A percentile compares a stretch with the other conserved stretches of the same genome.
These are phyloP conservation scores for Phainopepla nitens DNA, from an alignment of 2,113 vertebrate species.

Conservation along the genomic window DNA sequence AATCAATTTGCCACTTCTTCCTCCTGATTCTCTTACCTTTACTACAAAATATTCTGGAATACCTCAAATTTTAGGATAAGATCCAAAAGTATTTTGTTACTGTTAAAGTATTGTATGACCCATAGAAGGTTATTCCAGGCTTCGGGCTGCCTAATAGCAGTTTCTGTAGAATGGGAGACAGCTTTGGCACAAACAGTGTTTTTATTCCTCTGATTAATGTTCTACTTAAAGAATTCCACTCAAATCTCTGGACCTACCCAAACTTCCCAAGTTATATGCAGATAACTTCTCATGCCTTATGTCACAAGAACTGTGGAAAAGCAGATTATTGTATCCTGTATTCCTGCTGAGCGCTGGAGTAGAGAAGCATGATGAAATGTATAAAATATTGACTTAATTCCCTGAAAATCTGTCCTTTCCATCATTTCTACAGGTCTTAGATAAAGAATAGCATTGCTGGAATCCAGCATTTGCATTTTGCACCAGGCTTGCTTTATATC, in stretches of 20 bases:
- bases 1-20: neutral
- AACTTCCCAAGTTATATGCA: neutral
- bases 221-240: neutral
- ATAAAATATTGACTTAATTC: conserved; percentile 30
- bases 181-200: neutral
- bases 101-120: neutral
- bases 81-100: neutral
- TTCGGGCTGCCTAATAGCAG: neutral
- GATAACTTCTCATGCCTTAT: neutral
- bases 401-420: neutral
- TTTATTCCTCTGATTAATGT: neutral
- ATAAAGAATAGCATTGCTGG: neutral
- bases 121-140: neutral
- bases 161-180: neutral
- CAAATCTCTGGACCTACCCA: neutral
- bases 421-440: neutral
- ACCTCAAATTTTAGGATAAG: neutral
- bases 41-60: neutral
- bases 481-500: neutral
- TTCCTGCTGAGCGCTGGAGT: neutral
- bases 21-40: neutral
- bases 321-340: neutral
- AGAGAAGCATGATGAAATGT: neutral
- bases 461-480: neutral
- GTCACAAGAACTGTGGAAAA: neutral